Base-by-base conservation (phyloP, 2,113 vertebrate genomes). In the Lampris megalopsis region DNA sequence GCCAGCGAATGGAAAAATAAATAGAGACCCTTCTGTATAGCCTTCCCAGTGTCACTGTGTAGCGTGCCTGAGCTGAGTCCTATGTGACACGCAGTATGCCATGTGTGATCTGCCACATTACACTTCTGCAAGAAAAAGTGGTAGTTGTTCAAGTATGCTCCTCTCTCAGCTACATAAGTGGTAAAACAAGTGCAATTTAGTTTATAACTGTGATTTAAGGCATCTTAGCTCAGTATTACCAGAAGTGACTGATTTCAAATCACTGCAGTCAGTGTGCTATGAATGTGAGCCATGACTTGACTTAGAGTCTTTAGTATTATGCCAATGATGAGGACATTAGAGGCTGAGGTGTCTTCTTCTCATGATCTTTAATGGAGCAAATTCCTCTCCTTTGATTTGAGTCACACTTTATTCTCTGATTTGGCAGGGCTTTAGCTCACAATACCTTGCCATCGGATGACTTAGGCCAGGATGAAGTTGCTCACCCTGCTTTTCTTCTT, bases 191-290 rank as follows among this genome's bases (percentile, higher is more conserved):
- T 65, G 47, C 69, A 59, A 58, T 73, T 57, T 57, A 81, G 65
- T 74, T 85, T 72, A 71, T 68, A 68, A 71, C 62, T 65, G 75
- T 36, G 67, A 64, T 64, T 71, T 63, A 67, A 78, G 62, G 71
- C 56, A 71, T 63, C 75, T 56, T 75, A 75, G 63, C 73, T 83
- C 68, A 13, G 8, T 59, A 75, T 85, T 82, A 83, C 49, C 69
- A 66, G 45, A 83, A 81, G 77, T 80, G 82, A 78, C 87, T 84
- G 84, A 87, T 88, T 87, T 81, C 75, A 84, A 78, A 76, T 87
- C 77, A 72, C 81, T 80, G 76, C 68, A 80, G 73, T 86, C 81
- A 87, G 86, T 84, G 91, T 86, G 83, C 69, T 68, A 47, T 75
- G 84, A 89, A 83, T 89, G 24, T 24, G 24, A 24, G 24, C 24